These are phyloP conservation scores for Lota lota DNA, from an alignment of 2,113 vertebrate species.

Conservation along the genomic window DNA sequence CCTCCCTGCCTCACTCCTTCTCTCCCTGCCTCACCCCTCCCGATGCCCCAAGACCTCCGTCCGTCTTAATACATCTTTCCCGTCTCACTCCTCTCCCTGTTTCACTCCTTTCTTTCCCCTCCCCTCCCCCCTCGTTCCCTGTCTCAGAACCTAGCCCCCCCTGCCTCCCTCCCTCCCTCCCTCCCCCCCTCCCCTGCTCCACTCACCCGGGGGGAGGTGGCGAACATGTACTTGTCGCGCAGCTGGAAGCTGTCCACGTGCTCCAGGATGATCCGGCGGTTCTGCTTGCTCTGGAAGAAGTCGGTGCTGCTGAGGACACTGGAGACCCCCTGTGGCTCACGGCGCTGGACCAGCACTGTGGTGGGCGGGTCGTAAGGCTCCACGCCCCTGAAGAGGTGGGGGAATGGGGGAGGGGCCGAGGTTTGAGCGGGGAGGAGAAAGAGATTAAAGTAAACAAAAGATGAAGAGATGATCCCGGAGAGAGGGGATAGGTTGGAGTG, in stretches of 20 bases:
- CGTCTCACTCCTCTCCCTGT: background rate
- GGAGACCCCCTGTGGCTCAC: slow-evolving; percentile 87
- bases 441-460: background rate
- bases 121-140: background rate
- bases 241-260: slow-evolving; percentile 92
- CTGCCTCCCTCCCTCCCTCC: background rate
- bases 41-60: too few species aligned
- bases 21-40: too few species aligned
- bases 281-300: slow-evolving; percentile 91
- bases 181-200: background rate
- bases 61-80: too few species aligned
- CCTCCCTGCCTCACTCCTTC: too few species aligned
- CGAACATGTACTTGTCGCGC: slow-evolving; percentile 95
- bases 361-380: slow-evolving; percentile 87
- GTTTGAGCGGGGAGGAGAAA: slow-evolving; percentile 18
- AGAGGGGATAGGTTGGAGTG: too few species aligned
- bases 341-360: slow-evolving; percentile 87
- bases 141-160: background rate
- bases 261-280: slow-evolving; percentile 85
- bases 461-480: background rate
- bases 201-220: slow-evolving; percentile 86
- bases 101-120: background rate
- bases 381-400: slow-evolving; percentile 77
- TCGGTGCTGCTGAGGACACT: slow-evolving; percentile 89
- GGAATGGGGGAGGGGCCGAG: background rate